phyloP scores from a whole-genome alignment of 2,888 invertebrate species.

The Phlogophora meticulosa region DNA sequence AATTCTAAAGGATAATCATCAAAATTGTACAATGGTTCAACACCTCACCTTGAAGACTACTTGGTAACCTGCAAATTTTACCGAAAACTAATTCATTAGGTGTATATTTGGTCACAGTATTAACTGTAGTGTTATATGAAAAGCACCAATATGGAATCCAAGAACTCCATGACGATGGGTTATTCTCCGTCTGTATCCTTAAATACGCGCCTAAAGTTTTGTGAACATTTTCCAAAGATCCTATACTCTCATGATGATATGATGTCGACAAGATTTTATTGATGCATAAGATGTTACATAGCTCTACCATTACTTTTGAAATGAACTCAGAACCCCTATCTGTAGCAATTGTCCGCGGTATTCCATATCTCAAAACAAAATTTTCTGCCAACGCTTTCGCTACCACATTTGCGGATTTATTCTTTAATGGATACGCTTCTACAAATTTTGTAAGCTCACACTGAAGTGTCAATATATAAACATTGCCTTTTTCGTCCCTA shows the following conservation, averaged over 20 bases:
- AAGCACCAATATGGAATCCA: neutral
- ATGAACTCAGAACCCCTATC: constrained; percentile 3
- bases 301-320: constrained; percentile 14
- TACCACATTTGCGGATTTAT: constrained; percentile 11
- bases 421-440: constrained; percentile 7
- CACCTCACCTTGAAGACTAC: constrained; percentile 8
- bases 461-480: constrained; percentile 10
- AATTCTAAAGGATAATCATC: constrained; percentile 8
- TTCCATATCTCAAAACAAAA: constrained; percentile 14
- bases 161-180: neutral
- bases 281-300: neutral
- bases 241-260: constrained; percentile 13
- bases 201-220: constrained; percentile 6
- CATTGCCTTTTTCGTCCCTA: constrained; percentile 12
- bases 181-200: neutral
- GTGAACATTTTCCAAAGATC: constrained; percentile 9
- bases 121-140: neutral
- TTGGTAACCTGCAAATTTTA: constrained; percentile 4
- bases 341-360: constrained; percentile 3
- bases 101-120: constrained; percentile 3
- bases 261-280: neutral
- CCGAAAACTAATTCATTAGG: neutral
- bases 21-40: constrained; percentile 8
- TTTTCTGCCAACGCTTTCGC: constrained; percentile 13
- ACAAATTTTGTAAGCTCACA: neutral